A percentile compares a stretch with the other conserved stretches of the same genome.
Evolutionary conservation across 2,797 vertebrate species (phyloP).

Genomic region (Poecilia gillii): DNA sequence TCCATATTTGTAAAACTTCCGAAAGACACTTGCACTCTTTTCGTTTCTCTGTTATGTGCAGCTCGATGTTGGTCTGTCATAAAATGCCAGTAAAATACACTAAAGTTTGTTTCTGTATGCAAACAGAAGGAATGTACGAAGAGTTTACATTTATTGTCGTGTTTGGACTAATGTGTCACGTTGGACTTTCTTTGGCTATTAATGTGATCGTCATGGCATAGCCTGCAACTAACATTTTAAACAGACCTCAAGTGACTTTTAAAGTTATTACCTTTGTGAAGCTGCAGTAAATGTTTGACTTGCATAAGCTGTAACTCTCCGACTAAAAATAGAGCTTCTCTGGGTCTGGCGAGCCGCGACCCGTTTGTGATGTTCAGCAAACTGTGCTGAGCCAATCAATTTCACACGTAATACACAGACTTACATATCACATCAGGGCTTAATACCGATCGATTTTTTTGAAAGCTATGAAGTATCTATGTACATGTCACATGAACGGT

Average conservation of each 20-base stretch:
- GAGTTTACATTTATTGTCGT: background rate
- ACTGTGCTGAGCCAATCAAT: conserved; percentile 38
- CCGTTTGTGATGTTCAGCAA: conserved; percentile 35
- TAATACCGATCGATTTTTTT: conserved; percentile 43
- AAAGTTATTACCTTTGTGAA: conserved; percentile 6
- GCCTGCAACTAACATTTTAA: background rate
- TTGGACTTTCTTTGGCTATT: conserved; percentile 4
- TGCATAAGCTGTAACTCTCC: background rate
- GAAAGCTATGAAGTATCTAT: conserved; percentile 14
- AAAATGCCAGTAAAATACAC: background rate
- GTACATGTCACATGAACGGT: conserved; percentile 27
- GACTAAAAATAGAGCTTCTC: conserved; percentile 12
- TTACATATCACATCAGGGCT: conserved; percentile 32
- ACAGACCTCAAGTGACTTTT: background rate
- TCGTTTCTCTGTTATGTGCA: background rate
- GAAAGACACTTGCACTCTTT: background rate
- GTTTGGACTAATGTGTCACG: conserved; percentile 8
- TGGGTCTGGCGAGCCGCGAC: conserved; percentile 28
- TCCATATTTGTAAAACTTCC: background rate
- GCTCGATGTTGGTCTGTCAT: background rate
- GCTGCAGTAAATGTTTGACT: conserved; percentile 32
- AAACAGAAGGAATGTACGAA: background rate
- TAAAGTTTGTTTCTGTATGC: background rate
- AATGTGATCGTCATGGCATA: background rate
- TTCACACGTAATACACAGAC: conserved; percentile 31